Base-by-base conservation (phyloP, 2,888 invertebrate species). In the Drosophila quinaria region DNA sequence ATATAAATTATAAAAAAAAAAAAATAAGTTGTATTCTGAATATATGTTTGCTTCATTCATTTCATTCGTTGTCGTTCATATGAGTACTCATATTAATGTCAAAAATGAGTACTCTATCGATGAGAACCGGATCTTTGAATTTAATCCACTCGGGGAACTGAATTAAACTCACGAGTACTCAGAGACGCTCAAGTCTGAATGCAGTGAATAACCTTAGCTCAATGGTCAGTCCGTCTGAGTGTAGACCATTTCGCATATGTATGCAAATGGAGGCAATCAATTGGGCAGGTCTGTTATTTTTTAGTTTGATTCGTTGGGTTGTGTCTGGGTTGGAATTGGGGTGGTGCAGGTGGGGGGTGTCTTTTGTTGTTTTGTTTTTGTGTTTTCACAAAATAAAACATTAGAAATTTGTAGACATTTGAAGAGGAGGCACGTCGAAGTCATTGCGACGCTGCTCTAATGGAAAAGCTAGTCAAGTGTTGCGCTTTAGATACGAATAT, bases 401-500 rank as follows among this genome's bases (percentile, higher is more conserved):
- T 41, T 35, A n/a, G 55, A 47, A 55, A 70, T 55, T 47, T 52
- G 25, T 44, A 50, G 49, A 58, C 42, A 60, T 49, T 56, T 52
- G 13, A 33, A 25, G 50, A 31, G 35, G 50, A 15, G 42, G 11
- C 37, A 46, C 39, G 25, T 22, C 17, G 25, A 22, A 4, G 22
- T 22, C 25, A 5, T 25, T 25, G 25, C 51, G 59, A 33, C 19
- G 52, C 35, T 51, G 58, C 39, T 19, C 46, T 31, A n/a, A 47
- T 51, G 41, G 37, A 33, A 71, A 70, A 85, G 56, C 68, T 89
- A 90, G 87, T 85, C 89, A 90, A 88, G 89, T 85, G 84, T 84
- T 84, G 87, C 76, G 84, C 54, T 69, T 81, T 68, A 90, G 70
- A 58, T 58, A 37, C n/a, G 33, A 33, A 87, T 67, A 88, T 80